Base-by-base conservation (phyloP, 1,140 invertebrate genomes). In the Drosophila chauvacae region DNA sequence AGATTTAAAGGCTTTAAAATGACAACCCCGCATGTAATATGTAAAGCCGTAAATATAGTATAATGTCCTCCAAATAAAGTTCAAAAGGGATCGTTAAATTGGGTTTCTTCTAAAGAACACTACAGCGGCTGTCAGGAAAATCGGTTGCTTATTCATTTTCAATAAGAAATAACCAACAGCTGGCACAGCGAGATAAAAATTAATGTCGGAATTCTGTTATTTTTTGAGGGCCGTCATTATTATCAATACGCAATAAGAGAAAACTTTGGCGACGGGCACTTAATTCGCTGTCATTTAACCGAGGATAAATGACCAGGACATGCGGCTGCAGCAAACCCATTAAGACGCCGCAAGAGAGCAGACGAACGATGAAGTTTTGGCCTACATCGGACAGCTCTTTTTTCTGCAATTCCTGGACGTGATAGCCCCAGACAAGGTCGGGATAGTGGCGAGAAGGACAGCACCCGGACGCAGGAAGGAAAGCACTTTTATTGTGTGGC, bases 241-340 rank as follows among this genome's bases (percentile, higher is more conserved):
- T 87, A 88, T 87, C 77, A 82, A 87, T 88, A 71, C 61, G 77
- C 72, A 88, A 88, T 86, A 87, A 77, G 68, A 68, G 51, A 65
- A 51, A 82, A 48, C 63, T 80, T 77, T 57, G 59, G 30, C 63
- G 37, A 30, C 53, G 60, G 68, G 45, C 84, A 88, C 77, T 88
- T 88, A 87, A 88, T 87, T 77, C 77, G 71, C 84, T 88, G 84
- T 77, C 76, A 69, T 83, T 87, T 83, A 83, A 88, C 80, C 77
- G 68, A 80, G 70, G 82, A 88, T 83, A 80, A 87, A 87, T 87
- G 84, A 55, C 51, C 66, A 65, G 64, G 74, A 80, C 70, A 86
- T 82, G 83, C 62, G 70, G 77, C 55, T 71, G 77, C 63, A 78
- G 35, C 45, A 48, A 76, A 64, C 66, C 70, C 62, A 85, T 85